Conservation (phyloP, 2,888 invertebrate species). For the Tiphia femorata region DNA sequence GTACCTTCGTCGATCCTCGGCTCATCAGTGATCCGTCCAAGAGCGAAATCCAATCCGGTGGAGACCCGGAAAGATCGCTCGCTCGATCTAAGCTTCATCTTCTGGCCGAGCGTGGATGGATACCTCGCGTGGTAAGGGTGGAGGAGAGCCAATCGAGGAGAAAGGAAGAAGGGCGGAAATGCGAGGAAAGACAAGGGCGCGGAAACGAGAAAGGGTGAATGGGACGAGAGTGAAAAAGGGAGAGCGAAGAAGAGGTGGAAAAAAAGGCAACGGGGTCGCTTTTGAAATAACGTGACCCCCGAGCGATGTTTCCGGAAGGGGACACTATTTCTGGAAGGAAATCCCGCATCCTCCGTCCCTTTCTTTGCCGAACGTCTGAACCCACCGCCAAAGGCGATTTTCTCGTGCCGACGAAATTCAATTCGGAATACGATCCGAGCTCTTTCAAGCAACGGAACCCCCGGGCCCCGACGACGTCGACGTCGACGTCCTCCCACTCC, state of each 20-base stretch:
- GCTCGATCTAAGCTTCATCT: no score
- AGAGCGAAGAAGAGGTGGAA: neutral
- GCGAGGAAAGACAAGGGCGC: no score
- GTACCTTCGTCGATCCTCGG: no score
- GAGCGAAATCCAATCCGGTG: no score
- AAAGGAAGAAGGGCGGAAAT: no score
- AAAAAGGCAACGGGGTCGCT: neutral
- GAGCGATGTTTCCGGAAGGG: conserved; percentile 3
- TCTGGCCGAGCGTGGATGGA: no score
- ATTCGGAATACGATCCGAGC: conserved; percentile 11
- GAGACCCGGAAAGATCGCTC: no score
- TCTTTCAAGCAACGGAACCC: conserved; percentile 6
- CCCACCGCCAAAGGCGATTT: conserved; percentile 21
- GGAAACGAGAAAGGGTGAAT: no score
- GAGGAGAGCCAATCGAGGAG: no score
- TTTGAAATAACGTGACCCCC: conserved; percentile 3
- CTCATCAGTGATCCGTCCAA: no score
- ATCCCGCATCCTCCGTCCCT: neutral
- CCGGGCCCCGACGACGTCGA: no score
- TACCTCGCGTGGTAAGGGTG: no score
- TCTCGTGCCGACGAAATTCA: conserved; percentile 15
- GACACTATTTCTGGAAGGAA: neutral
- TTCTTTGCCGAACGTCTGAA: conserved; percentile 10
- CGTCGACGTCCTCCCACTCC: neutral
- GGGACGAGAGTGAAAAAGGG: neutral